Base-by-base conservation (phyloP, 2,113 vertebrate species). In the Spheniscus mendiculus region DNA sequence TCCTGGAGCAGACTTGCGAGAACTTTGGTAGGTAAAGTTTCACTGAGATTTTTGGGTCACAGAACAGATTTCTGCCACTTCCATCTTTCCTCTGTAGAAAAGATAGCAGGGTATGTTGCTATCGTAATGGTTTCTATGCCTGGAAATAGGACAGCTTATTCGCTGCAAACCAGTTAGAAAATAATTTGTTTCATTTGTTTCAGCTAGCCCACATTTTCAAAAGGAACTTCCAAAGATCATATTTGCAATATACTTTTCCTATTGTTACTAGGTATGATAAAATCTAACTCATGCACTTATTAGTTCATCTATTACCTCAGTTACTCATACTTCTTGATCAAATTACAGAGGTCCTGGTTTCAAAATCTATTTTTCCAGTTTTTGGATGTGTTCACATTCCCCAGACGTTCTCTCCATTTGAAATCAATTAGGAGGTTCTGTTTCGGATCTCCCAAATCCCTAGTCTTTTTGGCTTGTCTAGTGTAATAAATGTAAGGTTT, bases 401-500 rank as follows among this genome's bases (percentile, higher is more conserved):
- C 69, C 59, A 93, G 93, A 84, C 67, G 34, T 45, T 74, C 25
- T 78, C 45, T 91, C 83, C 77, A 87, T 94, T 96, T 91, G 96
- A 91, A 94, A 95, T 94, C 96, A 96, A 66, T 91, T 93, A 95
- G 50, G 77, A 94, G 8, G 42, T 58, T 94, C 86, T 20, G 8
- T 66, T 94, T 79, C 84, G 87, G 59, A 84, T 89, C 55, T 95
- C 65, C 69, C 59, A 89, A 94, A 93, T 91, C 96, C 65, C 77
- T 66, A 71, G 69, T 21, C 69, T 84, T 94, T 87, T 91, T 84
- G 78, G 70, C 63, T 91, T 96, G 97, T 96, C 94, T 94, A 20
- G 59, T 92, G 69, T 95, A 95, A 96, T 97, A 94, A 96, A 94
- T 47, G 61, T 71, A 93, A 93, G 38, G 12, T 81, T 95, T 95